These are phyloP conservation scores for Scytalopus superciliaris DNA, from an alignment of 2,113 vertebrate genomes.

Conservation along the genomic window DNA sequence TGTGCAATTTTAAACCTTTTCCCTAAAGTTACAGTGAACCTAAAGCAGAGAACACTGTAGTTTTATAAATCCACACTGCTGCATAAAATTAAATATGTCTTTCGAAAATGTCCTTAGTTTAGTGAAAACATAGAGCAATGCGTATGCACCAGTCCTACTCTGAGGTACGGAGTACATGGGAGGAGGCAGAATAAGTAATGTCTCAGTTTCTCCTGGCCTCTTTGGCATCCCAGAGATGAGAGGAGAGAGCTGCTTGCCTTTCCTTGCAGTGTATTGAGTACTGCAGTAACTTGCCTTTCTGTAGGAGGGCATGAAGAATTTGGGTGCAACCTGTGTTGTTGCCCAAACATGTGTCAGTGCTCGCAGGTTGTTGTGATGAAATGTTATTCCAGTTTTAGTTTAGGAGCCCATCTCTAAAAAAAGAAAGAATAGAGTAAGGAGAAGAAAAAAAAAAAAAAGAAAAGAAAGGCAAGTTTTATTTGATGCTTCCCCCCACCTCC, in stretches of 20 bases:
- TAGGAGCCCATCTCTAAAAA: background rate
- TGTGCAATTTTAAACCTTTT: background rate
- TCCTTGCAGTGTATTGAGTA: background rate
- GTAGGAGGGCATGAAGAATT: background rate
- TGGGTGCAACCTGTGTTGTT: background rate
- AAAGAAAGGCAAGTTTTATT: background rate
- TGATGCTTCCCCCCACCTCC: background rate
- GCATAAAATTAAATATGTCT: background rate
- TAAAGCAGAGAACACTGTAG: background rate
- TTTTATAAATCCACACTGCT: background rate
- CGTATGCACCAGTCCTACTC: background rate
- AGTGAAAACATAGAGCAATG: background rate
- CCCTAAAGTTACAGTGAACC: background rate
- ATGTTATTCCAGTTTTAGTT: background rate
- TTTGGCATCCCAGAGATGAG: background rate
- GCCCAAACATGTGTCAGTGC: background rate
- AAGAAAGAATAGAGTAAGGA: background rate
- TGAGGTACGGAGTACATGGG: background rate
- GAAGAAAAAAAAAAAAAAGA: background rate
- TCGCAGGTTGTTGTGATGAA: background rate
- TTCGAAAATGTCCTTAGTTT: background rate
- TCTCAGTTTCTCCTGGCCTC: background rate
- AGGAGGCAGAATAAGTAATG: background rate
- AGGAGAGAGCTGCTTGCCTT: background rate
- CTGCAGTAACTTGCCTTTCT: background rate